Base-by-base conservation (phyloP, 2,113 vertebrate species). In the Trematomus loennbergii region DNA sequence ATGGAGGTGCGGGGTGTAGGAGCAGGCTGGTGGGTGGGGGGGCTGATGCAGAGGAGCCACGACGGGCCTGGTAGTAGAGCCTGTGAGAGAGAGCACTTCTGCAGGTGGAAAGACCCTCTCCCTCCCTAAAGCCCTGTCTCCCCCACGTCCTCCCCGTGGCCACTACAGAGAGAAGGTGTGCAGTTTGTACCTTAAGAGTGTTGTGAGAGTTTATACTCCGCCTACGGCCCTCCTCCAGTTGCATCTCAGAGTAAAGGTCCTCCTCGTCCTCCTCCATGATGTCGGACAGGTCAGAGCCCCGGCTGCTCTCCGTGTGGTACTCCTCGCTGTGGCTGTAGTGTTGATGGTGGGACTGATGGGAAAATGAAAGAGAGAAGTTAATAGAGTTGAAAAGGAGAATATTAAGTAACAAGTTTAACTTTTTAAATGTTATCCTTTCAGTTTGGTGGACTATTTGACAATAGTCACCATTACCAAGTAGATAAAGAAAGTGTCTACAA, bases 221-320 rank as follows among this genome's bases (percentile, higher is more conserved):
- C 12, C 97, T 93, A 53, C 98, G 92, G 17, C 96, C 97, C 15
- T 98, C 98, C 87, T 99, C 98, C 92, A 98, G 93, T 82, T 98
- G 97, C 97, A 99, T 99, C 92, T 99, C 98, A 0, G 97, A 98
- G 92, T 96, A 98, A 0, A 99, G 95, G 72, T 99, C 98, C 66
- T 99, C 98, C 94, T 99, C 98, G 0, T 99, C 98, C 86, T 99
- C 98, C 90, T 99, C 98, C 96, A 99, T 96, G 66, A 99, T 99
- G 94, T 99, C 98, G 0, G 98, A 99, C 63, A 99, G 91, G 92
- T 99, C 98, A 0, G 98, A 99, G 0, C 98, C 97, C 1, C 98
- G 95, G 92, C 98, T 99, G 93, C 98, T 99, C 93, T 99, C 98
- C 0, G 97, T 98, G 57, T 97, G 96, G 87, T 99, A 98, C 71